Base-by-base conservation (phyloP, 2,797 vertebrate species). In the Syngnathus rostellatus region DNA sequence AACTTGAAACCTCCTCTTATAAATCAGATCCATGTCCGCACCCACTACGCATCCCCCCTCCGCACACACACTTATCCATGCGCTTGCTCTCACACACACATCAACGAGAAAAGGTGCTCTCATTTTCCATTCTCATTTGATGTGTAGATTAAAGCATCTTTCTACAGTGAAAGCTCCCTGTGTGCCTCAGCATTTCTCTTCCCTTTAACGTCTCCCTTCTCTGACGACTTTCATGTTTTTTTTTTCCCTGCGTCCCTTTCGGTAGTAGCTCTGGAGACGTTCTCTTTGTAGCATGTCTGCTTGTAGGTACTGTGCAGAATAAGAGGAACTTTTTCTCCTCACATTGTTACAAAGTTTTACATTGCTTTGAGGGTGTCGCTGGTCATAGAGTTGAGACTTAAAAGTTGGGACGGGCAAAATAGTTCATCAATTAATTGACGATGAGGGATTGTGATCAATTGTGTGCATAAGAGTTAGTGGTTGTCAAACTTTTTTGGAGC, bases 71-170 rank as follows among this genome's bases (percentile, higher is more conserved):
- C n/a, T 25, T 25, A 4, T 66, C 48, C 51, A 38, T 57, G 51
- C 64, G 65, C 25, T 57, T 7, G 51, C 17, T 40, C 43, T 43
- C 21, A 51, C 50, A 37, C 53, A 67, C 66, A 68, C 45, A 70
- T 41, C 77, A 66, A 73, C 45, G 68, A 76, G 72, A 73, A 19
- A 57, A 69, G 57, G 68, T 71, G 67, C 72, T 73, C 84, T 83
- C 77, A 81, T 85, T 85, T 85, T 53, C 77, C 70, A 68, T 62
- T 81, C 55, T 78, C 72, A 83, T 89, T 86, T 88, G 87, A 88
- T 86, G 82, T 83, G 73, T 71, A 86, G 87, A 89, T 89, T 89
- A 87, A 83, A 88, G 81, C 70, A 55, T 62, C 63, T 81, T 64
- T 76, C 67, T 60, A 62, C 68, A 63, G 43, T 45, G 68, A 31